Percentiles rank a stretch among this genome's conserved stretches.
phyloP scores from a whole-genome alignment of 2,797 vertebrate genomes.

The Sternotherus odoratus region DNA sequence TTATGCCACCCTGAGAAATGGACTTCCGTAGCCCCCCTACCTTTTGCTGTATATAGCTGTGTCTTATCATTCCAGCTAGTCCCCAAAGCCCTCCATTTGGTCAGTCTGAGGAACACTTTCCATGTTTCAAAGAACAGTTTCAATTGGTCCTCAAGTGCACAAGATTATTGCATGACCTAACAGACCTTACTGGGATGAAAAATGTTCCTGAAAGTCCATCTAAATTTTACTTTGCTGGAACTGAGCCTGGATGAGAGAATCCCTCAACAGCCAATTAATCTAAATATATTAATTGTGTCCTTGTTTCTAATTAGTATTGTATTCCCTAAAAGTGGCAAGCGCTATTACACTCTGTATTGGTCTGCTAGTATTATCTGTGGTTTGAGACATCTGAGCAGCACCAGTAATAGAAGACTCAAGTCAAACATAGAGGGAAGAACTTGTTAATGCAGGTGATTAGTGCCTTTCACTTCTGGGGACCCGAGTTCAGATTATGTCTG shows the following conservation, averaged over 20 bases:
- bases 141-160: background rate
- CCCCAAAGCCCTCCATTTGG: background rate
- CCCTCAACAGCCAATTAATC: background rate
- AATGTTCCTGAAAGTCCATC: conserved; percentile 11
- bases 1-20: background rate
- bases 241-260: background rate
- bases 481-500: background rate
- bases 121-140: conserved; percentile 10
- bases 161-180: background rate
- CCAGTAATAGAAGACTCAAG: background rate
- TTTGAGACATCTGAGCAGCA: background rate
- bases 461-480: background rate
- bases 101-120: conserved; percentile 10
- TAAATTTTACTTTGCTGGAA: conserved; percentile 33
- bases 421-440: background rate
- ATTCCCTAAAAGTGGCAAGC: background rate
- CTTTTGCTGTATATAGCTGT: background rate
- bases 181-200: conserved; percentile 4
- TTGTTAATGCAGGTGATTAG: background rate
- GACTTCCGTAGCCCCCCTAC: background rate
- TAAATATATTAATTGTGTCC: conserved; percentile 21
- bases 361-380: conserved; percentile 18
- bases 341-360: background rate
- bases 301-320: background rate
- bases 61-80: background rate